Conservation (phyloP, 2,888 invertebrate species). For the Lasioglossum pauxillum region DNA sequence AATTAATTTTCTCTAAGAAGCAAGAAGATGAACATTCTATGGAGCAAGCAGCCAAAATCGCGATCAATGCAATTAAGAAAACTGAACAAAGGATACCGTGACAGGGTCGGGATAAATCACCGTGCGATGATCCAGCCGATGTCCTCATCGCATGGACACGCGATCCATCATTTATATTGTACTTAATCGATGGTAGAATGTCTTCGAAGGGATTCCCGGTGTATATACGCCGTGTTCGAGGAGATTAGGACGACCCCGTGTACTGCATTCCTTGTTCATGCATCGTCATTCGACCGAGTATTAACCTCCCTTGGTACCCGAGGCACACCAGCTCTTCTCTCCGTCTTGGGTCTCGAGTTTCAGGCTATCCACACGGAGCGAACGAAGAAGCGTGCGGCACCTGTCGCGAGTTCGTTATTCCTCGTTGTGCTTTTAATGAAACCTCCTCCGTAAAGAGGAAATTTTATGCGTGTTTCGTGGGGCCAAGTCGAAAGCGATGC, state of each 20-base stretch:
- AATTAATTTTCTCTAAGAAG: not conserved
- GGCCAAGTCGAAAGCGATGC: not conserved
- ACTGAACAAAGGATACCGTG: not conserved
- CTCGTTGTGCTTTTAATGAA: slow-evolving; percentile 56
- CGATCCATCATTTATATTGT: slow-evolving; percentile 74
- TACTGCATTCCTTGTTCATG: slow-evolving; percentile 51
- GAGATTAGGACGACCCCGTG: slow-evolving; percentile 45
- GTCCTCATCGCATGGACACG: slow-evolving; percentile 58
- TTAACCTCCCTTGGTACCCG: slow-evolving; percentile 41
- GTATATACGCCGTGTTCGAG: slow-evolving; percentile 26
- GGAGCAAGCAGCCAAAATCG: not conserved
- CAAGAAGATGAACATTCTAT: not conserved
- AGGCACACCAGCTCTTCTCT: not conserved
- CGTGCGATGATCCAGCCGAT: slow-evolving; percentile 16
- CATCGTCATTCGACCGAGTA: slow-evolving; percentile 56
- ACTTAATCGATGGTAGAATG: slow-evolving; percentile 79
- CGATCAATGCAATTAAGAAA: not conserved
- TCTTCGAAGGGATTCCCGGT: slow-evolving; percentile 28
- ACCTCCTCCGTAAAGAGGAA: slow-evolving; percentile 45
- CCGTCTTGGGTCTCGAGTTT: slow-evolving; percentile 54
- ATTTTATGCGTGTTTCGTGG: slow-evolving; percentile 28
- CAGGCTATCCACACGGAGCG: slow-evolving; percentile 55
- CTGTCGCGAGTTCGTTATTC: slow-evolving; percentile 60
- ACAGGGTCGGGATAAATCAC: slow-evolving; percentile 18
- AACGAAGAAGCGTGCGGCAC: slow-evolving; percentile 49